Percentiles rank a stretch among this genome's conserved stretches.
Evolutionary conservation across 2,113 vertebrate species (phyloP).

Genomic region (Suncus etruscus): DNA sequence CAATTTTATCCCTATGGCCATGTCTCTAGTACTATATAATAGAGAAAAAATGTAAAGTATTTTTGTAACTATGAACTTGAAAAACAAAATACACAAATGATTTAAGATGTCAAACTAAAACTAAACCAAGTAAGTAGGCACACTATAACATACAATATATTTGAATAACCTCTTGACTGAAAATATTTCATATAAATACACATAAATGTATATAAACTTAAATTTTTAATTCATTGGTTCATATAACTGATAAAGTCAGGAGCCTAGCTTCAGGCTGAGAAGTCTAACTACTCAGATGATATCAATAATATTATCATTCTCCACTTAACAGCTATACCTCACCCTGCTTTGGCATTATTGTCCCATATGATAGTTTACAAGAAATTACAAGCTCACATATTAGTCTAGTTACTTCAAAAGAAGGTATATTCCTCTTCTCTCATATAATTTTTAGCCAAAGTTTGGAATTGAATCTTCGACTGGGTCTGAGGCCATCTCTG

Average conservation of each 20-base stretch:
- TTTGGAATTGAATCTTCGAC: not conserved
- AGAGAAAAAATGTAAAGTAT: slow-evolving; percentile 21
- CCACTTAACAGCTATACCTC: not conserved
- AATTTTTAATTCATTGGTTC: not conserved
- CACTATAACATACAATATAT: not conserved
- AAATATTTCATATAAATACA: not conserved
- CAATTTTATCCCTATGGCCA: not conserved
- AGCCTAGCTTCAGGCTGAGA: not conserved
- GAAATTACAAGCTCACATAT: not conserved
- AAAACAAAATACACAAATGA: not conserved
- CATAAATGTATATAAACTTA: not conserved
- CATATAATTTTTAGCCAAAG: not conserved
- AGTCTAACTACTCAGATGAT: not conserved
- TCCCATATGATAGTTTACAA: not conserved
- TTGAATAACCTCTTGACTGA: not conserved
- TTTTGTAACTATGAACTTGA: slow-evolving; percentile 15
- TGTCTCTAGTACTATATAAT: not conserved
- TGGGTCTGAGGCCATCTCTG: not conserved
- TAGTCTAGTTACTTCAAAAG: not conserved
- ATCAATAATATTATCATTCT: not conserved
- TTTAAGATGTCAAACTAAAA: slow-evolving; percentile 42
- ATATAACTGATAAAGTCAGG: slow-evolving; percentile 1
- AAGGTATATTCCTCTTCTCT: not conserved
- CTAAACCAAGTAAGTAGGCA: not conserved
- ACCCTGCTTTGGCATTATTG: not conserved